Evolutionary conservation across 2,888 invertebrate genomes (phyloP), one percentile per base, ranked within the genome.

Genomic region (Diogma glabrata): DNA sequence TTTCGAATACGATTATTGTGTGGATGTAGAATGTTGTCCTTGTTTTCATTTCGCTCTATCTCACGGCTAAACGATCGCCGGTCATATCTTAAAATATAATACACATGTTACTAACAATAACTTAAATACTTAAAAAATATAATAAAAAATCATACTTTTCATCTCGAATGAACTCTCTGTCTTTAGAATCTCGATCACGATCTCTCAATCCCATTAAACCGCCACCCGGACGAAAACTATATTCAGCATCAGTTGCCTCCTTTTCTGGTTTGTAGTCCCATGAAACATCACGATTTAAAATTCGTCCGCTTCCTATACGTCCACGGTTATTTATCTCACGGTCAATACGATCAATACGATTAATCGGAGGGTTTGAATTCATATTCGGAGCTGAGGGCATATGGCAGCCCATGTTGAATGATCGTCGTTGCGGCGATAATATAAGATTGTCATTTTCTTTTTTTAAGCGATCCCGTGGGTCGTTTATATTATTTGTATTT

Each of bases 331-430:
- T 48, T 19, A 33, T 43, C 52, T 72, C 71, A 10, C 69, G 67
- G 58, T 70, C 50, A 16, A 53, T 52, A 52, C 19, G 52, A 52
- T n/a, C 54, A 54, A 8, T 53, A 19, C 17, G 53, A 47, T 23
- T 50, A 14, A 17, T 52, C 16, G 9, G 14, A 16, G 8, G 28
- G 7, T 23, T 20, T 23, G 17, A 40, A 20, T 49, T 23, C 7
- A 20, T 16, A 3, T 38, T n/a, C 12, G 54, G 23, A 12, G 28
- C 19, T 3, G 50, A 30, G 19, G 56, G 55, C 53, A 88, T 87
- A 59, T 85, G 88, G 71, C 91, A 91, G 52, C 90, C 90, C 12
- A 87, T 84, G 60, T 86, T 87, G 72, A 90, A 90, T 61, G 86
- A 87, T 57, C 88, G 78, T 10, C 90, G 77, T 68, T 90, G 90